These are phyloP conservation scores for Tragelaphus scriptus DNA, from an alignment of 2,113 vertebrate genomes.

Conservation along the genomic window DNA sequence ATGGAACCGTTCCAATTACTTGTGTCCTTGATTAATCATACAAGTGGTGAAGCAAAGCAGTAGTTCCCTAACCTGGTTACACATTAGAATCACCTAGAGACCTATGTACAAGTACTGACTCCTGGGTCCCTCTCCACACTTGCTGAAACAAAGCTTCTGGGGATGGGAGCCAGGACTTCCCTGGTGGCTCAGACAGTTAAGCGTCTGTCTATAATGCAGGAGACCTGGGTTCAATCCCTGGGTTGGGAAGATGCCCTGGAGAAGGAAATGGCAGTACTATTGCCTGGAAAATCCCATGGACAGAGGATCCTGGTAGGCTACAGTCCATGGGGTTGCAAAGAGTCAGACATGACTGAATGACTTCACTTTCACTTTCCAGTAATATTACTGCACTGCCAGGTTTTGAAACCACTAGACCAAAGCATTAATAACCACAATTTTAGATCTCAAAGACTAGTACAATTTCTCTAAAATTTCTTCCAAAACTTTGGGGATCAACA, in stretches of 20 bases:
- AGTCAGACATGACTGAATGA: no score
- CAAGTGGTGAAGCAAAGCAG: background rate
- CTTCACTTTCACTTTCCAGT: background rate
- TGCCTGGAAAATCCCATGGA: no score
- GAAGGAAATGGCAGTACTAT: no score
- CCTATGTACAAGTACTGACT: slow-evolving; percentile 8
- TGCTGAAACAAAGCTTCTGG: slow-evolving; percentile 21
- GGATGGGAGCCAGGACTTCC: background rate
- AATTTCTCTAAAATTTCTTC: slow-evolving; percentile 17
- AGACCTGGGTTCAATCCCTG: no score
- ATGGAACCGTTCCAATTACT: slow-evolving; percentile 16
- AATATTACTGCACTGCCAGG: background rate
- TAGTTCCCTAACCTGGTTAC: background rate
- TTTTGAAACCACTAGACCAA: slow-evolving; percentile 16
- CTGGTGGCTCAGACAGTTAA: no score
- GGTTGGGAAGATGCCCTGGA: no score
- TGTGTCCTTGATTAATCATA: background rate
- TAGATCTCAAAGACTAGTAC: background rate
- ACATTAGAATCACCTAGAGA: slow-evolving; percentile 15
- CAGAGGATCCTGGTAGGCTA: no score
- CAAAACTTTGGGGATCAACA: background rate
- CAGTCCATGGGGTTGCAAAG: no score
- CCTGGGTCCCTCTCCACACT: background rate
- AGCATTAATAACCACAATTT: background rate
- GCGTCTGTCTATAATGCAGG: no score